A percentile compares a stretch with the other conserved stretches of the same genome.
These are phyloP conservation scores for Pangasius mekongensis DNA, from an alignment of 2,797 vertebrate species.

Conservation along the genomic window DNA sequence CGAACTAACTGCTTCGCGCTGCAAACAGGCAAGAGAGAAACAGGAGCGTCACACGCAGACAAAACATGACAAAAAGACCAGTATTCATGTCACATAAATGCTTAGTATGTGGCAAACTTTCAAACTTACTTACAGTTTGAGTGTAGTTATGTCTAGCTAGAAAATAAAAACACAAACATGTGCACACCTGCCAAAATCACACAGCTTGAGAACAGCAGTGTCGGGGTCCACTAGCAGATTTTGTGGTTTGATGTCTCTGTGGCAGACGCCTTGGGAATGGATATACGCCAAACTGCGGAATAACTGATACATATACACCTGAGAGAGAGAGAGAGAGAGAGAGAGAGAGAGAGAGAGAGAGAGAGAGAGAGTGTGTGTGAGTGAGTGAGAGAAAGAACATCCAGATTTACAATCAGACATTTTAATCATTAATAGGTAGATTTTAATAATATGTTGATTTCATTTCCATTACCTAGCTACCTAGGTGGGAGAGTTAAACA, in stretches of 20 bases:
- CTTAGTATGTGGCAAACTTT: not conserved
- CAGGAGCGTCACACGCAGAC: not conserved
- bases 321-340: constrained; percentile 22
- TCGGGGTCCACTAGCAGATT: constrained; percentile 94
- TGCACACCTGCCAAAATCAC: constrained; percentile 90
- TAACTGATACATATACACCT: constrained; percentile 63
- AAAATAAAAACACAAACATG: constrained; percentile 29
- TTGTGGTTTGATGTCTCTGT: constrained; percentile 95
- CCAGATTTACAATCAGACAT: not conserved
- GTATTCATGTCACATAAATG: no score
- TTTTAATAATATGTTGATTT: not conserved
- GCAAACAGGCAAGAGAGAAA: not conserved
- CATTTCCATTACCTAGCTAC: not conserved
- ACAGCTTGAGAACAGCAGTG: constrained; percentile 92
- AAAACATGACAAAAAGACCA: no score
- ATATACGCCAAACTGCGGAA: constrained; percentile 95
- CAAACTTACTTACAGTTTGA: not conserved
- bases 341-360: not conserved
- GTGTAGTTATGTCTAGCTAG: not conserved
- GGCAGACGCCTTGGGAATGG: constrained; percentile 96
- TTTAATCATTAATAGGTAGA: not conserved
- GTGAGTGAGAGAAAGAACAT: not conserved
- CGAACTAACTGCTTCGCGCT: constrained; percentile 93
- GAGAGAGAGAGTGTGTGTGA: not conserved
- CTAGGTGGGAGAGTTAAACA: not conserved